Base-by-base conservation (phyloP, 1,140 invertebrate species). In the Micrasema minimum region DNA sequence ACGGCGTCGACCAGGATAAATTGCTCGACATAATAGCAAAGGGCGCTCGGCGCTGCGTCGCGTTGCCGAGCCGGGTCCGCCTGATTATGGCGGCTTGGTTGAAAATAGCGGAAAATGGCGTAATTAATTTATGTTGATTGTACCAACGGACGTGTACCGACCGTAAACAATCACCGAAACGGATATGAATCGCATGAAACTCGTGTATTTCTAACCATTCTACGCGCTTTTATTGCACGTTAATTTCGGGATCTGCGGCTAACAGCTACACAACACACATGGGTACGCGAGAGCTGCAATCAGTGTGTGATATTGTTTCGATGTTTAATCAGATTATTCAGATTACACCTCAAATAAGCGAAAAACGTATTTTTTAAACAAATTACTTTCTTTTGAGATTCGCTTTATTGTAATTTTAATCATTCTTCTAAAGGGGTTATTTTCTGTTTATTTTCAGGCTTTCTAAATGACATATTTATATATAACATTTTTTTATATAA, bases 81-180 rank as follows among this genome's bases (percentile, higher is more conserved):
- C 38, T 6, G 38, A 41, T 41, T 2, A 48, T n/a, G 45, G n/a
- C 45, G 2, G 45, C 14, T n/a, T n/a, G n/a, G n/a, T n/a, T n/a
- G n/a, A n/a, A n/a, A n/a, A n/a, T n/a, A 31, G 51, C 23, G 51
- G 12, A 7, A 31, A 38, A 38, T 16, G 53, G 11, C n/a, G 53
- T 16, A 57, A 57, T 57, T 57, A 57, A 16, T 14, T 7, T 23
- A 23, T 4, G 18, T 26, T 51, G 50, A 51, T 57, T 57, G 31
- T 37, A 31, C 53, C 16, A 31, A 37, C 26, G n/a, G 53, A 57
- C 53, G 14, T 38, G 31, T 57, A 7, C 6, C n/a, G 31, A 38
- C 12, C 3, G 7, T 55, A 31, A 55, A 55, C 23, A 31, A 55
- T 31, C 51, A 37, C 51, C 23, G 51, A 37, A 16, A 31, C 23